Conservation (phyloP, 2,113 vertebrate genomes). For the Bombycilla garrulus region DNA sequence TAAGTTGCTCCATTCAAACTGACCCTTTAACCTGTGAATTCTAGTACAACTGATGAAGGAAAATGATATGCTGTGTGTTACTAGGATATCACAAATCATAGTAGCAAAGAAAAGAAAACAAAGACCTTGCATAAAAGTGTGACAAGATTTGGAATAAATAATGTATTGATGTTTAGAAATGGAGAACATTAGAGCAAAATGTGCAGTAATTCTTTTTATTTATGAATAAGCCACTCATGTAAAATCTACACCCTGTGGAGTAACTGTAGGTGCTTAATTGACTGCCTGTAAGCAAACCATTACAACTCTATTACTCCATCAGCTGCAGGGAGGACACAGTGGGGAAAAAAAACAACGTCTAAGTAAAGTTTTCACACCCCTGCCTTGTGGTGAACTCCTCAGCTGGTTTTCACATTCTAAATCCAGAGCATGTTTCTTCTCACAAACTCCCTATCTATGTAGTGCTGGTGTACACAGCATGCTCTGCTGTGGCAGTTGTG, state of each 20-base stretch:
- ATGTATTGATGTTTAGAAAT: neutral
- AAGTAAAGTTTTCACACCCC: slow-evolving; percentile 66
- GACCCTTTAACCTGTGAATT: neutral
- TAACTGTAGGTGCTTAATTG: slow-evolving; percentile 73
- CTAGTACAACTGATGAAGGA: neutral
- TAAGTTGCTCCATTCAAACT: neutral
- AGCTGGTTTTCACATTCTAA: slow-evolving; percentile 27
- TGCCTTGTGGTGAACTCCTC: slow-evolving; percentile 29
- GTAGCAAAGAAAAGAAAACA: neutral
- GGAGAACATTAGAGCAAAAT: neutral
- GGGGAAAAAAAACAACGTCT: slow-evolving; percentile 59
- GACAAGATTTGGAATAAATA: neutral
- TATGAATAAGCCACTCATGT: slow-evolving; percentile 57
- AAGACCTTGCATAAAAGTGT: neutral
- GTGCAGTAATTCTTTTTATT: slow-evolving; percentile 55
- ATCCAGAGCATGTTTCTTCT: neutral
- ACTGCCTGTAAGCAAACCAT: slow-evolving; percentile 66
- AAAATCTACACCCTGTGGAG: slow-evolving; percentile 65
- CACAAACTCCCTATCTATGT: neutral
- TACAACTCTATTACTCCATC: slow-evolving; percentile 51
- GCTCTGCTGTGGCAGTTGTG: neutral
- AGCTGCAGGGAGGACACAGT: slow-evolving; percentile 30
- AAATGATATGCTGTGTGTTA: neutral
- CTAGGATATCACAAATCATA: neutral
- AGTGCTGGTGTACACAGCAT: neutral